These are phyloP conservation scores for Cololabis saira DNA, from an alignment of 2,113 vertebrate genomes.

Conservation along the genomic window DNA sequence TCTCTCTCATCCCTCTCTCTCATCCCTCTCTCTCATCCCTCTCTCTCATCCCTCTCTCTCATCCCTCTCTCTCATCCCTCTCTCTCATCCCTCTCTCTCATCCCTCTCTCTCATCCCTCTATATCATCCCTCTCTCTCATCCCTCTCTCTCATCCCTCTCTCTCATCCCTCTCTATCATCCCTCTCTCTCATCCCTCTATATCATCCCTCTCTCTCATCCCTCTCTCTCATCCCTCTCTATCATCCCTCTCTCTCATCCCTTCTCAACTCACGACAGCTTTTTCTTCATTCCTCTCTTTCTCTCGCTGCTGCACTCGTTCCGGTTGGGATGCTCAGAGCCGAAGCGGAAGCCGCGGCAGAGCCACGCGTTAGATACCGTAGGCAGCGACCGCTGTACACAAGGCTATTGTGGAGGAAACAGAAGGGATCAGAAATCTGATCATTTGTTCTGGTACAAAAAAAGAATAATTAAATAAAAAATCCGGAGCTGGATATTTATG, in stretches of 20 bases:
- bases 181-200: constrained; percentile 37
- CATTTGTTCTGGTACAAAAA: too few relatives aligned
- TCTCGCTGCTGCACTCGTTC: constrained; percentile 3
- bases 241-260: constrained; percentile 39
- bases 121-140: constrained; percentile 9
- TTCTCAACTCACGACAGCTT: constrained; percentile 18
- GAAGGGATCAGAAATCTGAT: too few relatives aligned
- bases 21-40: constrained; percentile 19
- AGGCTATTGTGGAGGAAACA: not conserved
- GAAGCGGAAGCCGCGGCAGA: too few relatives aligned
- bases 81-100: constrained; percentile 37
- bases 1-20: constrained; percentile 35
- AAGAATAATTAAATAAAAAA: too few relatives aligned
- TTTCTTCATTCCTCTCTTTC: constrained; percentile 17
- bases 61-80: constrained; percentile 16
- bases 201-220: constrained; percentile 41
- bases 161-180: constrained; percentile 20
- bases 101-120: constrained; percentile 20
- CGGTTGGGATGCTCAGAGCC: constrained; percentile 25
- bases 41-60: constrained; percentile 37
- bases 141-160: constrained; percentile 38
- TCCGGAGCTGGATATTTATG: too few relatives aligned
- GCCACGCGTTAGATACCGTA: constrained; percentile 1
- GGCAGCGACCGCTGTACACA: not conserved
- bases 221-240: constrained; percentile 16